Conservation (phyloP, 2,888 invertebrate genomes). For the Prosopocoilus inquinatus region DNA sequence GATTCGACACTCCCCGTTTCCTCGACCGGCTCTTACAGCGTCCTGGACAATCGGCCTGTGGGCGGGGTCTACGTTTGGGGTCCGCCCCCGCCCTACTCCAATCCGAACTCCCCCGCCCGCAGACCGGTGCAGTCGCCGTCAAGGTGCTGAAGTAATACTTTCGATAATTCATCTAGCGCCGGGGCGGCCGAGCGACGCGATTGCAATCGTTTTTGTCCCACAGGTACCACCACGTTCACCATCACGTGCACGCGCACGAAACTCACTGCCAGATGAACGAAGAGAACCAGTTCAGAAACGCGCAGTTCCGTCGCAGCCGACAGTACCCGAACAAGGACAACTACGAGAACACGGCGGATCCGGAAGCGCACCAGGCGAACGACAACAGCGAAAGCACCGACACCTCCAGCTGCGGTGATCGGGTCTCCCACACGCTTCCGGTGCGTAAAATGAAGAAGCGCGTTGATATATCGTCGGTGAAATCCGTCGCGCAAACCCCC, state of each 20-base stretch:
- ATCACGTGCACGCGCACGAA: slow-evolving; percentile 48
- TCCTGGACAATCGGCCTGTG: slow-evolving; percentile 56
- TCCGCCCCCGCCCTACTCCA: slow-evolving; percentile 85
- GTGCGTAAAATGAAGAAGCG: slow-evolving; percentile 58
- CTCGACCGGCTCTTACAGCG: slow-evolving; percentile 57
- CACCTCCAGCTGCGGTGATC: slow-evolving; percentile 50
- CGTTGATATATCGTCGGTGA: slow-evolving; percentile 51
- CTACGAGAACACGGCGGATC: slow-evolving; percentile 56
- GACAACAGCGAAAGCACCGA: slow-evolving; percentile 52
- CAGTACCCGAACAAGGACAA: slow-evolving; percentile 51
- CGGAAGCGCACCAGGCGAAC: slow-evolving; percentile 45
- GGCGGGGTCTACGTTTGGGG: slow-evolving; percentile 72
- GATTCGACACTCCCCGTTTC: slow-evolving; percentile 46
- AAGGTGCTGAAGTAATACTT: slow-evolving; percentile 32
- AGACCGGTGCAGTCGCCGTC: slow-evolving; percentile 51
- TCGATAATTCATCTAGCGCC: neutral
- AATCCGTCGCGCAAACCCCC: slow-evolving; percentile 41
- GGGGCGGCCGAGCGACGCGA: neutral
- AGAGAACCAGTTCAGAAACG: slow-evolving; percentile 41
- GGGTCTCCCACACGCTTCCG: slow-evolving; percentile 57
- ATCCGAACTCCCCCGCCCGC: slow-evolving; percentile 70
- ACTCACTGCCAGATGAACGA: slow-evolving; percentile 50
- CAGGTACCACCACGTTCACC: slow-evolving; percentile 45
- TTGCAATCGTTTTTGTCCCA: neutral
- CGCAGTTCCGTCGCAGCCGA: slow-evolving; percentile 38